Base-by-base conservation (phyloP, 2,888 invertebrate species). In the Eupsilia transversa region DNA sequence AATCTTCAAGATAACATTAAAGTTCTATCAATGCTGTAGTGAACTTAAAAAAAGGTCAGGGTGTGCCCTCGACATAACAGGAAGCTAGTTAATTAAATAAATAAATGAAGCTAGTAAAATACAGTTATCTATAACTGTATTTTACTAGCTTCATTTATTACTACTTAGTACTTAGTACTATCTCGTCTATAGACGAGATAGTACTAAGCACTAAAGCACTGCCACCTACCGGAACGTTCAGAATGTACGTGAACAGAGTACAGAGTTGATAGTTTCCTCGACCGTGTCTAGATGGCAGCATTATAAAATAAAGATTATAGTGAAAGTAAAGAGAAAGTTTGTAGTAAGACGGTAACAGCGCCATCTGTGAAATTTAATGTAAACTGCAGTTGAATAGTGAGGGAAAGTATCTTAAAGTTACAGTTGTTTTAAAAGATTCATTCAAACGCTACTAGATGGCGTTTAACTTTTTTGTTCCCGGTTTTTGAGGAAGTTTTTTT, bases 281-380 rank as follows among this genome's bases (percentile, higher is more conserved):
- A 27, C 6, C 10, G 14, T 27, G 3, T 7, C 38, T 38, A 79
- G 73, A 38, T 35, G 57, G 66, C 73, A 64, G 41, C 27, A 0
- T 30, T 30, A 2, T 20, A 30, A 7, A 17, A 20, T 30, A 17
- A 41, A 52, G 2, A 23, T 67, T 35, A 0, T 9, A 27, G 3
- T 27, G 17, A 52, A 54, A 60, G 27, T 41, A 2, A 60, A 57
- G 35, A 27, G 52, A 71, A 46, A 27, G 46, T 57, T 63, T 38
- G 1, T n/a, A 56, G 56, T 2, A 56, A 3, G 2, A 5, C 9
- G 0, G 17, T 71, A 0, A 33, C 20, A 68, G 60, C 77, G 81
- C 63, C 56, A 81, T 77, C 80, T 80, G 2, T 63, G 20, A 17
- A 30, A 14, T 23, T 0, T 17, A 0, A 14, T 23, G 0, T 17